Evolutionary conservation across 2,888 invertebrate species (phyloP).

Genomic region (Agrotis segetum): DNA sequence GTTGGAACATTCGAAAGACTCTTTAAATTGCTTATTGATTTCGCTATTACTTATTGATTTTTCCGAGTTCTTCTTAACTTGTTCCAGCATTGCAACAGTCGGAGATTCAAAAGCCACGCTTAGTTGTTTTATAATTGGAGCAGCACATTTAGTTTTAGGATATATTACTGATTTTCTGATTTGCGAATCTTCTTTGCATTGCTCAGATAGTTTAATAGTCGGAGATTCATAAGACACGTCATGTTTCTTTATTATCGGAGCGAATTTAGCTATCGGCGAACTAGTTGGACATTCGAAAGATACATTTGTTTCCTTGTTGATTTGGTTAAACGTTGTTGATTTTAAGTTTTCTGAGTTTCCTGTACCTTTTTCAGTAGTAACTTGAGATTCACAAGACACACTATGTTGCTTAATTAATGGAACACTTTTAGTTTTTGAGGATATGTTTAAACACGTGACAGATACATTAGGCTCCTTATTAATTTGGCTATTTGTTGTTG

Average conservation of each 20-base stretch:
- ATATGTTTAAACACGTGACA: not conserved
- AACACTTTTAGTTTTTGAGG: not conserved
- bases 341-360: not conserved
- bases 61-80: not conserved
- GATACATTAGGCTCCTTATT: not conserved
- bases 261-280: not conserved
- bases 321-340: not conserved
- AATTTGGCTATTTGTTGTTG: not conserved
- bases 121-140: not conserved
- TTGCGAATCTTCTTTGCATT: not conserved
- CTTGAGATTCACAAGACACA: not conserved
- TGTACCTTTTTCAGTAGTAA: not conserved
- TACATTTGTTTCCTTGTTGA: not conserved
- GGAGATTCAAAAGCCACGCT: not conserved
- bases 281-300: not conserved
- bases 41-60: not conserved
- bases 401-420: not conserved
- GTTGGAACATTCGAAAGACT: not conserved
- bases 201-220: no score
- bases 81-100: not conserved
- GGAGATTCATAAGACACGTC: not conserved
- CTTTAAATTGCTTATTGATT: not conserved
- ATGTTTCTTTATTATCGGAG: not conserved
- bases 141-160: not conserved
- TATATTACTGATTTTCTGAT: not conserved